Percentiles rank a stretch among this genome's conserved stretches.
These are phyloP conservation scores for Chelonia mydas DNA, from an alignment of 2,797 vertebrate genomes.

Conservation along the genomic window DNA sequence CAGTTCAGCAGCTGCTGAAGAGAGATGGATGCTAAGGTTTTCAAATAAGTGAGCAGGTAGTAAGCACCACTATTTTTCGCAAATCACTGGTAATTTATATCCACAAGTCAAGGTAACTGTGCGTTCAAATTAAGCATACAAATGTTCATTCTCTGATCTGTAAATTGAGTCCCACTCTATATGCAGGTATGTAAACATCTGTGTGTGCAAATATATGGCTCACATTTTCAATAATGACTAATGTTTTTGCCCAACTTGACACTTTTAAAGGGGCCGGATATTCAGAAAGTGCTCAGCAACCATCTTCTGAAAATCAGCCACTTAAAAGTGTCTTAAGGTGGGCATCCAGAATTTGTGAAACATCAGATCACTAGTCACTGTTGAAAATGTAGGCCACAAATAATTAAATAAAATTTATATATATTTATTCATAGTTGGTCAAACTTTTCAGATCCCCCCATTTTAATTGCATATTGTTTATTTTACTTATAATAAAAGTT, in stretches of 20 bases:
- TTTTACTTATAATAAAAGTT: too few species aligned
- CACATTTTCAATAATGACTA: background rate
- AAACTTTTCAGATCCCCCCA: accelerated
- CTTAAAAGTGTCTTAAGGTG: background rate
- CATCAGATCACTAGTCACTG: background rate
- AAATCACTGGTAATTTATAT: background rate
- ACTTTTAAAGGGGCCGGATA: background rate
- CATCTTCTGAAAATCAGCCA: background rate
- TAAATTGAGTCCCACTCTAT: background rate
- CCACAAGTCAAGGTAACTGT: background rate
- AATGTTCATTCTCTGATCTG: background rate
- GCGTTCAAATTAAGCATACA: accelerated
- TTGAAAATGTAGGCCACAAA: background rate
- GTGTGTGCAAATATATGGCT: background rate
- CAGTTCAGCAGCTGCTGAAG: background rate
- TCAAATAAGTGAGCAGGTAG: background rate
- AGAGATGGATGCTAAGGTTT: background rate
- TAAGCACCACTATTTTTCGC: background rate
- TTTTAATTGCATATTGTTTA: background rate
- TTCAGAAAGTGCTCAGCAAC: background rate
- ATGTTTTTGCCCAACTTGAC: background rate
- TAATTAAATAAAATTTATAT: background rate
- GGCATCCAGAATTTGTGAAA: background rate
- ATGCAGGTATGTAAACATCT: background rate
- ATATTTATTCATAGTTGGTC: background rate